A percentile compares a stretch with the other conserved stretches of the same genome.
phyloP scores from a whole-genome alignment of 1,140 invertebrate genomes.

The Macrobrachium rosenbergii region DNA sequence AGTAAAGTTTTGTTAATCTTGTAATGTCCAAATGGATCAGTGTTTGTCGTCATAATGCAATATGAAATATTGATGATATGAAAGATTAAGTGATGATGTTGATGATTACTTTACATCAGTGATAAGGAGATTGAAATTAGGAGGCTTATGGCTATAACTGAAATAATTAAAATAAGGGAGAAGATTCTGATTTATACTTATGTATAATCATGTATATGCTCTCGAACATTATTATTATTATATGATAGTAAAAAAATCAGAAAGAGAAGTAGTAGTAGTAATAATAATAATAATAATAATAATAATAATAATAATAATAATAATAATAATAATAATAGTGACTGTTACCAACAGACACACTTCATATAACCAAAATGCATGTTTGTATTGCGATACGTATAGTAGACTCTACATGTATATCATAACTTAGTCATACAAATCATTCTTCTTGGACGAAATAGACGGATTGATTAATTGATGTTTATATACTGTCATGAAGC shows the following conservation, averaged over 20 bases:
- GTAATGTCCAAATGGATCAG: too few species aligned
- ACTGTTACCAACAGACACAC: too few species aligned
- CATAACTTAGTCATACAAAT: background rate
- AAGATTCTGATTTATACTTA: background rate
- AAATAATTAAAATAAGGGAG: too few species aligned
- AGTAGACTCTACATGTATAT: background rate
- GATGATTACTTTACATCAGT: background rate
- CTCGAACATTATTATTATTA: background rate
- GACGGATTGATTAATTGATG: background rate
- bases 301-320: too few species aligned
- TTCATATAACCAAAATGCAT: too few species aligned
- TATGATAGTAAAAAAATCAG: too few species aligned
- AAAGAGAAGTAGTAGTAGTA: too few species aligned
- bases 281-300: too few species aligned
- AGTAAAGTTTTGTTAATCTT: too few species aligned
- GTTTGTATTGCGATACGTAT: too few species aligned
- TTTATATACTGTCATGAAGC: slow-evolving; percentile 13
- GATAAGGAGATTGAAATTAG: background rate
- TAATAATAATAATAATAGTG: too few species aligned
- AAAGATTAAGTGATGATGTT: background rate
- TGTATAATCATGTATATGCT: slow-evolving; percentile 3
- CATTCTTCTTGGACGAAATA: slow-evolving; percentile 9
- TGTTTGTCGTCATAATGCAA: background rate
- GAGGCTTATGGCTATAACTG: background rate
- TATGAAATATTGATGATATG: background rate